Evolutionary conservation across 2,888 invertebrate species (phyloP).

Genomic region (Agrilus mali): DNA sequence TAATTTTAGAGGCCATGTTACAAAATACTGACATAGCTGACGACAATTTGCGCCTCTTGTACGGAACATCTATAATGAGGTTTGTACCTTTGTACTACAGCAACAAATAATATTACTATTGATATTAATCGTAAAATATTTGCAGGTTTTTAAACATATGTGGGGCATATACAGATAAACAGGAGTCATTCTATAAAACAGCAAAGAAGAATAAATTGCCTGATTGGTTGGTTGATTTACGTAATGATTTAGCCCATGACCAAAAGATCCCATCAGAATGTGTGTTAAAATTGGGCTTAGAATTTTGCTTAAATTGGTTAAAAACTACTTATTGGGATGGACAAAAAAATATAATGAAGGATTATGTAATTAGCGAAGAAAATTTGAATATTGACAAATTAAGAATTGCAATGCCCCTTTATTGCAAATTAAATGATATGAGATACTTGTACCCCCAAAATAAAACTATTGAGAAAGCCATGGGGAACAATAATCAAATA

Average conservation of each 20-base stretch:
- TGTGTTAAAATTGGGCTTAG: conserved; percentile 48
- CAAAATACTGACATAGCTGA: conserved; percentile 33
- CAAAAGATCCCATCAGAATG: conserved; percentile 51
- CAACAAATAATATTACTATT: not conserved
- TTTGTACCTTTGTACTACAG: conserved; percentile 34
- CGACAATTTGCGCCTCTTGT: conserved; percentile 41
- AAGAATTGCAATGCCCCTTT: not conserved
- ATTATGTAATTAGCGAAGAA: conserved; percentile 25
- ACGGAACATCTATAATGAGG: conserved; percentile 51
- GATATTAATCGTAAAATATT: conserved; percentile 5
- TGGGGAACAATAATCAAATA: not conserved
- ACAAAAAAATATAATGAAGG: conserved; percentile 38
- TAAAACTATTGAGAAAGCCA: not conserved
- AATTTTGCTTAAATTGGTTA: conserved; percentile 55
- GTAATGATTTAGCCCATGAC: conserved; percentile 68
- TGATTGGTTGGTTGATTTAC: conserved; percentile 64
- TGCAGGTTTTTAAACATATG: conserved; percentile 31
- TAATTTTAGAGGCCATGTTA: conserved; percentile 40
- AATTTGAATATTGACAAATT: not conserved
- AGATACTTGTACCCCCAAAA: not conserved
- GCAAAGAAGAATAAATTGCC: conserved; percentile 58
- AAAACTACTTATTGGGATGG: conserved; percentile 52
- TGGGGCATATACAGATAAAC: conserved; percentile 25
- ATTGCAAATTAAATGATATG: conserved; percentile 1
- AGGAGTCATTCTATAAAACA: conserved; percentile 37